A percentile compares a stretch with the other conserved stretches of the same genome.
These are phyloP conservation scores for Grapholita molesta DNA, from an alignment of 1,140 invertebrate species.

Conservation along the genomic window DNA sequence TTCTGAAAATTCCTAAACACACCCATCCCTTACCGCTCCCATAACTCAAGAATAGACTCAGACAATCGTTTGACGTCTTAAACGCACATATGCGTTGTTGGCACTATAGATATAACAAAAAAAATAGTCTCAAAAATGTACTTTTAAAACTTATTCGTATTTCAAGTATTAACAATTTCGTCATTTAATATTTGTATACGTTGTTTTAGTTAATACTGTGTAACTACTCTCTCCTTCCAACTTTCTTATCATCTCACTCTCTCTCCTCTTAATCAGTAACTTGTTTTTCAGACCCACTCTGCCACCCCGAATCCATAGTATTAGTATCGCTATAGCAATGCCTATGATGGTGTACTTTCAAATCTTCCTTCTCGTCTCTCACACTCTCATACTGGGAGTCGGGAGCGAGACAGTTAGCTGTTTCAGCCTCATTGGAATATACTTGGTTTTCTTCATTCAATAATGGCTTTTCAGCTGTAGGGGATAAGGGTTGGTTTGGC, in stretches of 20 bases:
- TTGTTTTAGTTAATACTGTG: too few species aligned
- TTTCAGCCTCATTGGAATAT: conserved; percentile 59
- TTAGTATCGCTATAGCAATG: conserved; percentile 76
- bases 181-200: too few species aligned
- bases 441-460: conserved; percentile 62
- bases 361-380: conserved; percentile 54
- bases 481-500: conserved; percentile 50
- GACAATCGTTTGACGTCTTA: not conserved
- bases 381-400: conserved; percentile 71
- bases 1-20: too few species aligned
- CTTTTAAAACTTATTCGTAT: too few species aligned
- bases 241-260: too few species aligned
- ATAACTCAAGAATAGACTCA: too few species aligned
- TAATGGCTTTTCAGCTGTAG: conserved; percentile 65
- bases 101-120: too few species aligned
- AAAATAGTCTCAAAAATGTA: too few species aligned
- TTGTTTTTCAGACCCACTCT: conserved; percentile 74
- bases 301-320: conserved; percentile 77
- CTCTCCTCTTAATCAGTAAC: conserved; percentile 58
- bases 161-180: too few species aligned
- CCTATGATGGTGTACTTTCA: conserved; percentile 57
- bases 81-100: not conserved
- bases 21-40: too few species aligned
- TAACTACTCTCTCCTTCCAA: too few species aligned
- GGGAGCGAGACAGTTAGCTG: conserved; percentile 61